These are phyloP conservation scores for Catajapyx aquilonaris DNA, from an alignment of 1,140 invertebrate species.

Conservation along the genomic window DNA sequence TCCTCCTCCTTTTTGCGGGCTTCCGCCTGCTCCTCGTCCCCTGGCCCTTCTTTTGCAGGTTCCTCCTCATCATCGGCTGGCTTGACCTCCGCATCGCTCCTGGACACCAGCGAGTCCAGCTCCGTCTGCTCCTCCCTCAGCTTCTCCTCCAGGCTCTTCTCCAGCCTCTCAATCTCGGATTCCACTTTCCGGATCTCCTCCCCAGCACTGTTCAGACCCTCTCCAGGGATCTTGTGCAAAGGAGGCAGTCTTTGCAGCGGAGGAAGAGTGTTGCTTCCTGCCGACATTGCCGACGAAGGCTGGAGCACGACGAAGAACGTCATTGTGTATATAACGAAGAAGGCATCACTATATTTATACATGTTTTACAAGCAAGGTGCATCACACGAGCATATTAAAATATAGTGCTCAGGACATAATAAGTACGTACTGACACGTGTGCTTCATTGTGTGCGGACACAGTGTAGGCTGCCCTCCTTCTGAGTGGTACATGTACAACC, in stretches of 20 bases:
- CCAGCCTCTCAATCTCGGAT: conserved; percentile 12
- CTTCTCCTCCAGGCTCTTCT: conserved; percentile 7
- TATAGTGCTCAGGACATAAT: background rate
- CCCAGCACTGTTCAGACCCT: background rate
- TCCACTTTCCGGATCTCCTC: conserved; percentile 2
- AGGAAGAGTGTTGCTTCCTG: conserved; percentile 5
- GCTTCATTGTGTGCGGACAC: conserved; percentile 18
- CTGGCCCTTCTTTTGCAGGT: background rate
- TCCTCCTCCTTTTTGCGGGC: too few relatives aligned
- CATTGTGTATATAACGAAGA: background rate
- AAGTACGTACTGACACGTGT: conserved; percentile 13
- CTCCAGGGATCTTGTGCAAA: background rate
- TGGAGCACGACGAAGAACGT: background rate
- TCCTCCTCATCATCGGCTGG: conserved; percentile 3
- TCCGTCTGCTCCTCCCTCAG: conserved; percentile 5
- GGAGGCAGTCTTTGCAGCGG: conserved; percentile 1
- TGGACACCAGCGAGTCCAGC: background rate
- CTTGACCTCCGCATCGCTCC: conserved; percentile 2
- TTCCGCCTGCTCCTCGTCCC: too few relatives aligned
- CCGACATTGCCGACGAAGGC: background rate
- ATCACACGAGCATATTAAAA: background rate
- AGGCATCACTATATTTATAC: background rate
- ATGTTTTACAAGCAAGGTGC: background rate
- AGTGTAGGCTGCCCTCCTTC: too few relatives aligned
- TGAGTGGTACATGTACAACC: too few relatives aligned